phyloP scores from a whole-genome alignment of 2,797 vertebrate genomes.

The Luscinia megarhynchos region DNA sequence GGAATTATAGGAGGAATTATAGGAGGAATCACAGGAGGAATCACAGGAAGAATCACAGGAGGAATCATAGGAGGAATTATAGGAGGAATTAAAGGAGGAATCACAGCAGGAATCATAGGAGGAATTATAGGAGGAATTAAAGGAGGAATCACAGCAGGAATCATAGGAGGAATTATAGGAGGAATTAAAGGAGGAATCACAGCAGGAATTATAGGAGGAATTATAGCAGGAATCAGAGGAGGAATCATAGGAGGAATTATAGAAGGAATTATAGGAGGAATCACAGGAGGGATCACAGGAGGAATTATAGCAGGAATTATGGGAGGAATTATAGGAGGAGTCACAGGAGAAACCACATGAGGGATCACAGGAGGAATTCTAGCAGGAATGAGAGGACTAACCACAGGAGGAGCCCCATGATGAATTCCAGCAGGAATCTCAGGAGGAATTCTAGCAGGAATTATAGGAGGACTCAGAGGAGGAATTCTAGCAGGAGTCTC shows the following conservation, averaged over 20 bases:
- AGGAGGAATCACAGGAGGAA: neutral
- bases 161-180: fast-evolving
- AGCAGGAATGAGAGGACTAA: no score
- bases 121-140: fast-evolving
- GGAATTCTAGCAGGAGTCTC: neutral
- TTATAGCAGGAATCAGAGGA: fast-evolving
- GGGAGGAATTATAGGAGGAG: no score
- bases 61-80: fast-evolving
- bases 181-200: fast-evolving
- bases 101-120: neutral
- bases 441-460: no score
- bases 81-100: neutral
- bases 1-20: fast-evolving
- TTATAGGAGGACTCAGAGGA: no score
- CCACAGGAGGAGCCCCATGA: no score
- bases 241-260: fast-evolving
- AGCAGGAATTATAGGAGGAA: neutral
- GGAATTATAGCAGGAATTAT: neutral
- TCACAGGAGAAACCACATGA: no score
- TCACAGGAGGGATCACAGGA: fast-evolving
- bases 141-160: no score
- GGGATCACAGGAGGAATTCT: no score
- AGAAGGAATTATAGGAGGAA: neutral
- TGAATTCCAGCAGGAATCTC: no score
- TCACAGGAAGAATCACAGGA: fast-evolving